These are phyloP conservation scores for Orthosia incerta DNA, from an alignment of 2,888 invertebrate species.

Conservation along the genomic window DNA sequence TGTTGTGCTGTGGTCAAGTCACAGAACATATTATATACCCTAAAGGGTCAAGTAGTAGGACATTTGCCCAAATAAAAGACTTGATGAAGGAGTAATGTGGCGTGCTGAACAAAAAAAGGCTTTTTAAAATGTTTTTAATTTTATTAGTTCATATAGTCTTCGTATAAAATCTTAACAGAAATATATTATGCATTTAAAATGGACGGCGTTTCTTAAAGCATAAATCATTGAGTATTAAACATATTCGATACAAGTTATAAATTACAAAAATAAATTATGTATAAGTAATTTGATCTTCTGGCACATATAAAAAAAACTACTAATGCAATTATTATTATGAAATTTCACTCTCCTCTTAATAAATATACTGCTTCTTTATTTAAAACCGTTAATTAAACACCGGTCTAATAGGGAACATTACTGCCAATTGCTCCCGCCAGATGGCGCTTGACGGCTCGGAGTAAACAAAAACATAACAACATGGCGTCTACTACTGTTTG, in stretches of 20 bases:
- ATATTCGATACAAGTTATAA: background rate
- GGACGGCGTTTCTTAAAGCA: conserved; percentile 41
- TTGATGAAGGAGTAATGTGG: no score
- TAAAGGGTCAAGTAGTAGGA: no score
- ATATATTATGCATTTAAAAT: conserved; percentile 31
- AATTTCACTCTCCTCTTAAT: background rate
- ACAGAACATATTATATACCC: no score
- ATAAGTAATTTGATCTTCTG: conserved; percentile 23
- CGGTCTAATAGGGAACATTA: no score
- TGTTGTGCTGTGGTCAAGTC: no score
- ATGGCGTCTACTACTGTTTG: no score
- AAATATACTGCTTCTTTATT: background rate
- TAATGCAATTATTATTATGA: background rate
- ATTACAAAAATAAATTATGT: conserved; percentile 18
- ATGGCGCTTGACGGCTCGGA: no score
- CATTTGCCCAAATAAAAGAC: no score
- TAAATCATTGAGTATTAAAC: conserved; percentile 29
- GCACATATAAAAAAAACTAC: background rate
- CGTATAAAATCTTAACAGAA: conserved; percentile 23
- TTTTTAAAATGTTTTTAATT: background rate
- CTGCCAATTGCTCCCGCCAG: no score
- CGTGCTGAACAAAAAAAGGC: conserved; percentile 2
- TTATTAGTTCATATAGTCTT: conserved; percentile 16
- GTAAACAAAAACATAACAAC: no score
- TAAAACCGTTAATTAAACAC: background rate